Conservation (phyloP, 2,888 invertebrate genomes). For the Oeneis ivallda region DNA sequence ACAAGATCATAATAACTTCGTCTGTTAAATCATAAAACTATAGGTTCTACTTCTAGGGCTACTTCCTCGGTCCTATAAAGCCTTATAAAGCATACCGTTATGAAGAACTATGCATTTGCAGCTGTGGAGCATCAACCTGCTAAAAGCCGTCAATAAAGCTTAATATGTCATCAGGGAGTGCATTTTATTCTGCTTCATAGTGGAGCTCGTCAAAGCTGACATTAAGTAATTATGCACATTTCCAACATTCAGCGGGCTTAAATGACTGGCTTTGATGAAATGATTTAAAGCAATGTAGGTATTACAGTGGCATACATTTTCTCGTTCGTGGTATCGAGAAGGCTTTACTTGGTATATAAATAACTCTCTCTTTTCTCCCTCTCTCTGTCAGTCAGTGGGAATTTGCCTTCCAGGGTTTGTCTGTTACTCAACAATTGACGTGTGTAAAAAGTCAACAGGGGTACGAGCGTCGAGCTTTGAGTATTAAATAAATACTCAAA, state of each 20-base stretch:
- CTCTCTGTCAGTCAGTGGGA: too few relatives aligned
- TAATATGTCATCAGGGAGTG: conserved; percentile 23
- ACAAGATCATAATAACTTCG: background rate
- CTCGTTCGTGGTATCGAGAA: too few relatives aligned
- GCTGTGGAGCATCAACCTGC: conserved; percentile 1
- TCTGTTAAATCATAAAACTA: too few relatives aligned
- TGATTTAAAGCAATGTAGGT: conserved; percentile 8
- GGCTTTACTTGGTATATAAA: too few relatives aligned
- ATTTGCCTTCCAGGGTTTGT: too few relatives aligned
- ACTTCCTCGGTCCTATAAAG: too few relatives aligned
- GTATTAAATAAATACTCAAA: too few relatives aligned
- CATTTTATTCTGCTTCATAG: conserved; percentile 14
- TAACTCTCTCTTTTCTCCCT: too few relatives aligned
- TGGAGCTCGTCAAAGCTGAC: conserved; percentile 22
- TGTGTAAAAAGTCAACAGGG: too few relatives aligned
- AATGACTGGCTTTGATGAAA: conserved; percentile 19
- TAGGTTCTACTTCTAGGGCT: too few relatives aligned
- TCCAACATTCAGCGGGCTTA: conserved; percentile 18
- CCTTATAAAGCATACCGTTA: background rate
- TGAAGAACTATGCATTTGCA: background rate
- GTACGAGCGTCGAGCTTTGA: too few relatives aligned
- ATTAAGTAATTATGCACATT: conserved; percentile 22
- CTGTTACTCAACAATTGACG: too few relatives aligned
- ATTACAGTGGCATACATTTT: conserved; percentile 4
- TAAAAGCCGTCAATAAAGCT: conserved; percentile 18